Evolutionary conservation across 2,888 invertebrate genomes (phyloP).

Genomic region (Eupeodes luniger): DNA sequence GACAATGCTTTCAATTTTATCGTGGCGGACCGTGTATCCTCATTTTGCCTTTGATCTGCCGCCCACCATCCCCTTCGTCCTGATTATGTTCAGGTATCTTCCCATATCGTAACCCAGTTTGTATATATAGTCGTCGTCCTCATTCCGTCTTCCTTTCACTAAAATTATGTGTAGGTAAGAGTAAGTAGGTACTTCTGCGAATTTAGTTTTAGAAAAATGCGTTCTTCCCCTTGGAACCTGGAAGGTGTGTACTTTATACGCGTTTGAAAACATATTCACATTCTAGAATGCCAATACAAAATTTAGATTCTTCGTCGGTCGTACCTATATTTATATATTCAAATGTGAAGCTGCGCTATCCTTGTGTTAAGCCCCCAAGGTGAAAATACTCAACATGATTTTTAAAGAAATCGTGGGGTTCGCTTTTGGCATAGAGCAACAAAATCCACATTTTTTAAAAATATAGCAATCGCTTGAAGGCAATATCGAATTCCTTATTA

Average conservation of each 20-base stretch:
- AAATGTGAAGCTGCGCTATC: slow-evolving; percentile 41
- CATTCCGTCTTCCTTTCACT: neutral
- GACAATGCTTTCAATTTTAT: slow-evolving; percentile 40
- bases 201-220: slow-evolving; percentile 57
- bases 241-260: slow-evolving; percentile 27
- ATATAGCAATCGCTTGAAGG: slow-evolving; percentile 22
- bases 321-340: slow-evolving; percentile 1
- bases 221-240: slow-evolving; percentile 38
- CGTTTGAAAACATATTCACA: slow-evolving; percentile 15
- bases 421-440: too few relatives aligned
- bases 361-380: slow-evolving; percentile 56
- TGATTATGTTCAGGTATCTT: slow-evolving; percentile 4
- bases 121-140: neutral
- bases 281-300: neutral
- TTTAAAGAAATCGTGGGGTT: slow-evolving; percentile 40
- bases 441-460: too few relatives aligned
- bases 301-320: neutral
- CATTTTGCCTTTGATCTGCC: neutral
- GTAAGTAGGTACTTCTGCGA: slow-evolving; percentile 48
- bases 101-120: slow-evolving; percentile 54
- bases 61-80: too few relatives aligned
- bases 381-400: slow-evolving; percentile 61
- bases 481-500: slow-evolving; percentile 28
- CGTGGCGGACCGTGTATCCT: slow-evolving; percentile 8
- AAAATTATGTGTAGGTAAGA: slow-evolving; percentile 26